Conservation (phyloP, 2,797 vertebrate genomes). For the Aplochiton taeniatus region DNA sequence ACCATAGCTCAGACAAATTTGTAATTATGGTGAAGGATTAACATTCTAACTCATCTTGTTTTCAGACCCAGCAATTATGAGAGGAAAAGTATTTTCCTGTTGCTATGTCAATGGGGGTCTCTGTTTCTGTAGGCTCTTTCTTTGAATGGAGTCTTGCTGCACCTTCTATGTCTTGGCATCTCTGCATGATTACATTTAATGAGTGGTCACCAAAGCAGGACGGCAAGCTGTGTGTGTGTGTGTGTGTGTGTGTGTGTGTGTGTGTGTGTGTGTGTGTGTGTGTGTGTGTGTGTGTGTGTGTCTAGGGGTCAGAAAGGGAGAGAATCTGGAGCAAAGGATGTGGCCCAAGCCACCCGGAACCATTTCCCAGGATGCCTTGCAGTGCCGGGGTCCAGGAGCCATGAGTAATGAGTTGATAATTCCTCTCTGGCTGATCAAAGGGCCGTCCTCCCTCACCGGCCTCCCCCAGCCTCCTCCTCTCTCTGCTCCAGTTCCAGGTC, state of each 20-base stretch:
- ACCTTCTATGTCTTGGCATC: slow-evolving; percentile 20
- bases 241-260: slow-evolving; percentile 4
- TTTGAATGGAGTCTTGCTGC: background rate
- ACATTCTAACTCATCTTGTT: too few species aligned
- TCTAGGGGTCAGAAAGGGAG: slow-evolving; percentile 3
- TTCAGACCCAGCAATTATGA: background rate
- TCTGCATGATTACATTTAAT: slow-evolving; percentile 39
- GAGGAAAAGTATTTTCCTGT: background rate
- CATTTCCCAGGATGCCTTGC: slow-evolving; percentile 51
- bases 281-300: background rate
- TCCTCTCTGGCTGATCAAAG: slow-evolving; percentile 73
- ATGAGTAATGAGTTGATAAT: slow-evolving; percentile 65
- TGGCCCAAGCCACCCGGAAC: slow-evolving; percentile 37
- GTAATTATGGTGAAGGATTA: too few species aligned
- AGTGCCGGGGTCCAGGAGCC: slow-evolving; percentile 46
- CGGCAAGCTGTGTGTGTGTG: slow-evolving; percentile 32
- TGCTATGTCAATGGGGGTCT: background rate
- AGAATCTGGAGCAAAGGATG: slow-evolving; percentile 22
- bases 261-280: slow-evolving; percentile 12
- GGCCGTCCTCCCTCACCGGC: slow-evolving; percentile 23
- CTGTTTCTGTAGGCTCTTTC: slow-evolving; percentile 7
- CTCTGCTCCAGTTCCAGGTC: slow-evolving; percentile 35
- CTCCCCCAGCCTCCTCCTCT: slow-evolving; percentile 31
- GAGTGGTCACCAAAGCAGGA: slow-evolving; percentile 37
- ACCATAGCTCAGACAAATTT: too few species aligned